These are phyloP conservation scores for Micrasema minimum DNA, from an alignment of 1,140 invertebrate genomes.

Conservation along the genomic window DNA sequence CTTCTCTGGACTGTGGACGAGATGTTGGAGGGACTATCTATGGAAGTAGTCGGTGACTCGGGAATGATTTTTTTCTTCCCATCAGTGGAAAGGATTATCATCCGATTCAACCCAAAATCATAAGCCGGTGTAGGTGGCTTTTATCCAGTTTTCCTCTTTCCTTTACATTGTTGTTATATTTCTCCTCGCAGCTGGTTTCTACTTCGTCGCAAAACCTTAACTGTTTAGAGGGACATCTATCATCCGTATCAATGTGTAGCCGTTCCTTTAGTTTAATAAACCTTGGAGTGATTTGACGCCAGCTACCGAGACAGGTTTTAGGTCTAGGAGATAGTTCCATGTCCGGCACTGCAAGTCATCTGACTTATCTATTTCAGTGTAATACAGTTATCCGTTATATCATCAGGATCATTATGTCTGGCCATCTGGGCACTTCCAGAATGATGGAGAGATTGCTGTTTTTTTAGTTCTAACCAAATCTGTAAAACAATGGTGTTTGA, in stretches of 20 bases:
- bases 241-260: conserved; percentile 17
- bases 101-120: conserved; percentile 68
- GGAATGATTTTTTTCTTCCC: conserved; percentile 59
- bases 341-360: conserved; percentile 80
- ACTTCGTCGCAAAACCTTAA: conserved; percentile 49
- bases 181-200: conserved; percentile 34
- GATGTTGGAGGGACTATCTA: conserved; percentile 55
- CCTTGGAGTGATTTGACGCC: conserved; percentile 50
- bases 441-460: conserved; percentile 65
- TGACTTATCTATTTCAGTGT: conserved; percentile 63
- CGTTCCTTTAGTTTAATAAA: conserved; percentile 41
- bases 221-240: conserved; percentile 41
- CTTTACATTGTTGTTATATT: conserved; percentile 44
- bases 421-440: conserved; percentile 60
- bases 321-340: conserved; percentile 74
- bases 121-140: conserved; percentile 81
- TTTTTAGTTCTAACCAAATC: conserved; percentile 76
- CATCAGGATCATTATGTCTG: conserved; percentile 52
- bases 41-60: conserved; percentile 59
- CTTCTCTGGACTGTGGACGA: conserved; percentile 56
- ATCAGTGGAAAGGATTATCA: conserved; percentile 54
- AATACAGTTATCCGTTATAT: conserved; percentile 57
- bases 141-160: conserved; percentile 73
- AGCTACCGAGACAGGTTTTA: conserved; percentile 73
- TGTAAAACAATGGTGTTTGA: conserved; percentile 56